Conservation (phyloP, 2,888 invertebrate species). For the Neuroscelio doddi region DNA sequence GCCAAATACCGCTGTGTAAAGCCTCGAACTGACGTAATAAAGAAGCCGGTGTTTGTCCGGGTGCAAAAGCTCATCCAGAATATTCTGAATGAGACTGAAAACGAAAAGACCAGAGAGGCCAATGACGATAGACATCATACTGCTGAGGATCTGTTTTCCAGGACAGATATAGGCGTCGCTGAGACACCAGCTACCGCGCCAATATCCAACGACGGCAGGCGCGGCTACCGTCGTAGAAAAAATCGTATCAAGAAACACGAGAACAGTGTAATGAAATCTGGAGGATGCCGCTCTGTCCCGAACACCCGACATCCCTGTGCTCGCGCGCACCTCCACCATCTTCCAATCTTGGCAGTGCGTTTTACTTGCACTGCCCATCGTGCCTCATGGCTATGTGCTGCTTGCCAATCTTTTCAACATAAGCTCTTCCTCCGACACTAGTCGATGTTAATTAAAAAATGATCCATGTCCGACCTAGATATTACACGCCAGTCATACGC, state of each 20-base stretch:
- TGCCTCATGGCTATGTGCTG: slow-evolving; percentile 43
- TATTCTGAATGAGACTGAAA: slow-evolving; percentile 79
- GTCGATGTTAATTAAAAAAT: slow-evolving; percentile 31
- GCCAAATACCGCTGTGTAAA: slow-evolving; percentile 84
- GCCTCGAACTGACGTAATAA: slow-evolving; percentile 81
- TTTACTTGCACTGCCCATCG: slow-evolving; percentile 54
- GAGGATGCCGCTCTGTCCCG: slow-evolving; percentile 73
- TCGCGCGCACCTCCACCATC: slow-evolving; percentile 76
- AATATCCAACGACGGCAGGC: slow-evolving; percentile 88
- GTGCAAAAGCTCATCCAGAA: slow-evolving; percentile 75
- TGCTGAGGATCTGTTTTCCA: slow-evolving; percentile 76
- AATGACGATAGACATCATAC: slow-evolving; percentile 79
- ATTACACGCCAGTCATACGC: slow-evolving; percentile 18
- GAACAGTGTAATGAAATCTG: slow-evolving; percentile 73
- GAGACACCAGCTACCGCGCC: slow-evolving; percentile 90
- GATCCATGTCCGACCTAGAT: slow-evolving; percentile 43
- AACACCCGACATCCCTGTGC: slow-evolving; percentile 79
- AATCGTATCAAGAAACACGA: slow-evolving; percentile 81
- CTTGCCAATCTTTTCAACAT: slow-evolving; percentile 19
- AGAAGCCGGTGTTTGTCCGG: slow-evolving; percentile 81
- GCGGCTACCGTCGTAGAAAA: slow-evolving; percentile 83
- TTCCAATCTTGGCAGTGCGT: slow-evolving; percentile 55
- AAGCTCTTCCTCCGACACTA: slow-evolving; percentile 5
- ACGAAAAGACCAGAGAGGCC: slow-evolving; percentile 82
- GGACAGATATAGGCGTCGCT: slow-evolving; percentile 83